Evolutionary conservation across 2,113 vertebrate genomes (phyloP).

Genomic region (Lagopus leucura): DNA sequence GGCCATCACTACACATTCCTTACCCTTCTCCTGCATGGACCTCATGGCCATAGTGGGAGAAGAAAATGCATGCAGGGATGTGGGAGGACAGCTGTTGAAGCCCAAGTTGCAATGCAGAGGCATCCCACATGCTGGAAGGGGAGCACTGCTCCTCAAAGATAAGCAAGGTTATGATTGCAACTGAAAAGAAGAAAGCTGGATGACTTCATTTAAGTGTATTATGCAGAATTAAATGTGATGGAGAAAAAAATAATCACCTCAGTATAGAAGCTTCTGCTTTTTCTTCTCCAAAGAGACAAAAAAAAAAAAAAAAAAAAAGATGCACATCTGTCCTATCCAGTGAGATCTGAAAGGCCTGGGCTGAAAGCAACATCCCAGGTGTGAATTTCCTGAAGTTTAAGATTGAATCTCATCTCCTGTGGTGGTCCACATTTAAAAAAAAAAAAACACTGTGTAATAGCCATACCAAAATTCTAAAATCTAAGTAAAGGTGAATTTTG

Average conservation of each 20-base stretch:
- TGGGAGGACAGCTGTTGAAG: not conserved
- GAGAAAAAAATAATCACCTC: not conserved
- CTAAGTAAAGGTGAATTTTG: not conserved
- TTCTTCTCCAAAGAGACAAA: not conserved
- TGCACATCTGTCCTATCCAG: not conserved
- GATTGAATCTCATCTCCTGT: not conserved
- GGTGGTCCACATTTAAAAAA: not conserved
- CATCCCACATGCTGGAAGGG: not conserved
- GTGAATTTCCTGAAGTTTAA: not conserved
- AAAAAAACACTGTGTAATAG: not conserved
- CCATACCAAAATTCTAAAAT: not conserved
- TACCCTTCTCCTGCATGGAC: not conserved
- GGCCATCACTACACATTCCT: not conserved
- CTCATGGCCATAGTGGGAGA: not conserved
- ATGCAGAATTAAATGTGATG: not conserved
- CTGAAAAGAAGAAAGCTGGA: not conserved
- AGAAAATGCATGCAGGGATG: not conserved
- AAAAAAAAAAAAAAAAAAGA: not conserved
- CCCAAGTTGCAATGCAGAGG: not conserved
- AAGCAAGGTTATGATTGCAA: not conserved
- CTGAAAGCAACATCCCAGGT: not conserved
- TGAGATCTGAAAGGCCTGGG: not conserved
- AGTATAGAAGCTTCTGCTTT: not conserved
- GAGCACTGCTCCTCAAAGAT: not conserved
- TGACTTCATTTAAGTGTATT: not conserved